Evolutionary conservation across 2,113 vertebrate species (phyloP).

Genomic region (Garra rufa): DNA sequence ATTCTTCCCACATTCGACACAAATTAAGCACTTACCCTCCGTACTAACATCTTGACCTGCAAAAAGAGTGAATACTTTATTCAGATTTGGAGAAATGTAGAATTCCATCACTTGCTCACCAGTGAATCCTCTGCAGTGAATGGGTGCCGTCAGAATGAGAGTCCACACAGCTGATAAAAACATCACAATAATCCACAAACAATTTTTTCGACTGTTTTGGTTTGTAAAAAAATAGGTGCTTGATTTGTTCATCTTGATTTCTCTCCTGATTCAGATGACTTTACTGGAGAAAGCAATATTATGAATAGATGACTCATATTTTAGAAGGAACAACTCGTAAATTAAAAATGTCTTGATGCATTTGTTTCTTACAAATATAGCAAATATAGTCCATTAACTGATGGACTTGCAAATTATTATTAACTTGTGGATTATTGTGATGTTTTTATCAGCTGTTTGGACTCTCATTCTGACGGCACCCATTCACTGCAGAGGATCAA

Average conservation of each 20-base stretch:
- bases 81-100: not conserved
- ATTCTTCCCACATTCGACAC: slow-evolving; percentile 33
- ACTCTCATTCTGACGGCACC: not conserved
- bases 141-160: not conserved
- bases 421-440: not conserved
- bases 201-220: not conserved
- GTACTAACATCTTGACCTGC: slow-evolving; percentile 31
- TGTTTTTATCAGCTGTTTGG: not conserved
- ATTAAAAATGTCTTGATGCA: too few species aligned
- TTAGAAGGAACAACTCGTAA: too few species aligned
- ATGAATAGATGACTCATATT: too few species aligned
- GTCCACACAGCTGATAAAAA: not conserved
- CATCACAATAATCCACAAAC: not conserved
- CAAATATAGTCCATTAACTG: too few species aligned
- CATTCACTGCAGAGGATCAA: not conserved
- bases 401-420: not conserved
- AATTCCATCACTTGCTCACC: not conserved
- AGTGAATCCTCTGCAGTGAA: not conserved
- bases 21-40: slow-evolving; percentile 33
- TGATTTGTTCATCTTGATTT: too few species aligned
- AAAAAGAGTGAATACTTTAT: not conserved
- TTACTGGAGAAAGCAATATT: too few species aligned
- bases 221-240: too few species aligned
- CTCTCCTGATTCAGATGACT: too few species aligned
- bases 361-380: too few species aligned